Evolutionary conservation across 2,113 vertebrate species (phyloP), one percentile per base, ranked within the genome.

Genomic region (Ellobius talpinus): DNA sequence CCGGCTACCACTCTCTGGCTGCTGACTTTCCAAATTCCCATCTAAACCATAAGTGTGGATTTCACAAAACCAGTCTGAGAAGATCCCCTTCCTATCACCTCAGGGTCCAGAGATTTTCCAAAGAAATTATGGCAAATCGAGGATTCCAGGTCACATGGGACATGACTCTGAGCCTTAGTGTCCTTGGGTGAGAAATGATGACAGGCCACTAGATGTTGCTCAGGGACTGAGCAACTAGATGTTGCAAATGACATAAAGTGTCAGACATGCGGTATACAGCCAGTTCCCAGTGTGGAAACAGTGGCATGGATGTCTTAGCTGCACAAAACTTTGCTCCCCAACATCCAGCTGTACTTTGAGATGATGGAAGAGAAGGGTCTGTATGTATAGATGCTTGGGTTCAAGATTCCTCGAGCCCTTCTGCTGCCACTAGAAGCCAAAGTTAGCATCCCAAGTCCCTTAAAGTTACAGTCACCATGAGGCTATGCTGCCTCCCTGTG

Each of bases 401-500:
- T 63, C 6, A 14, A 42, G n/a, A 42, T 39, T 45, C 33, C 47
- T 66, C 2, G 45, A 92, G 92, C 31, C 29, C 12, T 13, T 85
- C 23, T 21, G 65, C 24, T 36, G 72, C 19, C 1, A 1, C 1
- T 13, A 21, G 31, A 85, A 89, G 77, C 58, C 24, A 29, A 21
- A 16, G 31, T 31, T 31, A 26, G 19, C 11, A 0, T 36, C 39
- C 13, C 42, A 11, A 39, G 23, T 26, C 29, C 78, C 42, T 31
- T 1, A 17, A 12, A 52, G 42, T 26, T 16, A 26, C 11, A 21
- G 31, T 17, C 90, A 47, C 31, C 65, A 21, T 72, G 90, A 94
- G 85, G 76, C 74, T 65, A 61, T 96, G 89, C 97, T 97, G 97
- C 95, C 97, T 89, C 96, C 96, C 74, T 84, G 95, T 96, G 97